phyloP scores from a whole-genome alignment of 2,113 vertebrate species.

The Cynocephalus volans region DNA sequence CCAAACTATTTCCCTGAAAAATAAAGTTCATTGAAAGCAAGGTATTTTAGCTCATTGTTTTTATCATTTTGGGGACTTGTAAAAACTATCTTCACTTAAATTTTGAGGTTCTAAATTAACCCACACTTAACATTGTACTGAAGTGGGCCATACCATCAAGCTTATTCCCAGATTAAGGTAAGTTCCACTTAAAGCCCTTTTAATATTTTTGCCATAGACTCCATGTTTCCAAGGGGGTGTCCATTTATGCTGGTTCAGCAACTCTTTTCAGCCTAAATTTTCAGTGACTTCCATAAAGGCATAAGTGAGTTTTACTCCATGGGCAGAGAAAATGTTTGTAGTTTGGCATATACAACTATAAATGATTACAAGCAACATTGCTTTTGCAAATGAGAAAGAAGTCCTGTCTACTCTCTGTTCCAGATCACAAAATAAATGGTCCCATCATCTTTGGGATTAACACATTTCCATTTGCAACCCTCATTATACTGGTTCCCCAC shows the following conservation, averaged over 20 bases:
- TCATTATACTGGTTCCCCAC: background rate
- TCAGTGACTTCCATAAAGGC: background rate
- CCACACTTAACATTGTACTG: background rate
- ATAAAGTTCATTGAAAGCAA: background rate
- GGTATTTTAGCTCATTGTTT: background rate
- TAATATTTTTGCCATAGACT: background rate
- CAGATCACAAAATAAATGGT: background rate
- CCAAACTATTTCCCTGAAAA: background rate
- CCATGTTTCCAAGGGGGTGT: background rate
- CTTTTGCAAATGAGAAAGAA: background rate
- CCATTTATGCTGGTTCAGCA: background rate
- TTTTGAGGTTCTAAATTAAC: background rate
- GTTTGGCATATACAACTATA: background rate
- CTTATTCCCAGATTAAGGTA: background rate
- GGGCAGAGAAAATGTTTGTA: background rate
- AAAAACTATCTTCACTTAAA: background rate
- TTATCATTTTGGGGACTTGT: background rate
- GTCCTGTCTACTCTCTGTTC: background rate
- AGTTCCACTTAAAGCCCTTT: background rate
- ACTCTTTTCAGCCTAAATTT: background rate
- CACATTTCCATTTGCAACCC: background rate
- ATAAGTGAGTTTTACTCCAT: background rate
- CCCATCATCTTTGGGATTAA: background rate
- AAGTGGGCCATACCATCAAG: background rate
- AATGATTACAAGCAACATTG: background rate